Conservation (phyloP, 2,888 invertebrate species). For the Hirudinaria manillensis region DNA sequence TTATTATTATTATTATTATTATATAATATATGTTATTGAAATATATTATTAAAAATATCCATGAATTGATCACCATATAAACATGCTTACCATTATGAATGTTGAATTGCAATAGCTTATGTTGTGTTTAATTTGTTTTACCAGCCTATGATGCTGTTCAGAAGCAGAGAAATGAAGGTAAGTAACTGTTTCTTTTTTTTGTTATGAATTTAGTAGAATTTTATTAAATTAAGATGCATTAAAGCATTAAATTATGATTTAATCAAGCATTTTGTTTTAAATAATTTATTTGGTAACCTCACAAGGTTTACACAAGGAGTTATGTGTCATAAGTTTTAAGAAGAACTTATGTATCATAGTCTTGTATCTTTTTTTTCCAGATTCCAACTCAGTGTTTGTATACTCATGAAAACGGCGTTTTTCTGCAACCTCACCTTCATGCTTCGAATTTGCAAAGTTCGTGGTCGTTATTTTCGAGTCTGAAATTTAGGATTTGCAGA, state of each 20-base stretch:
- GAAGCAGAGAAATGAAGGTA: conserved; percentile 5
- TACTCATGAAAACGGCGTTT: background rate
- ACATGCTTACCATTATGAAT: background rate
- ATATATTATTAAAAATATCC: background rate
- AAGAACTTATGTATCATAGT: background rate
- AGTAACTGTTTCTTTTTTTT: background rate
- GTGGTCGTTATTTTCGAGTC: too few relatives aligned
- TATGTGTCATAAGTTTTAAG: too few relatives aligned
- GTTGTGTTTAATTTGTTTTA: background rate
- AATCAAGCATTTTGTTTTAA: too few relatives aligned
- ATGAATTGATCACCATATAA: background rate
- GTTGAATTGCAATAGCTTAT: background rate
- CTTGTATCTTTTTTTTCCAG: background rate
- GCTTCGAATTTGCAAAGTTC: too few relatives aligned
- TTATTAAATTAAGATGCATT: too few relatives aligned
- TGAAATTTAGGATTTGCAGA: too few relatives aligned
- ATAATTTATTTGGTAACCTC: background rate
- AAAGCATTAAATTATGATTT: too few relatives aligned
- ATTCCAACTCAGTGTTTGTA: conserved; percentile 3
- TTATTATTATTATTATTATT: background rate
- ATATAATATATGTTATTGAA: too few relatives aligned
- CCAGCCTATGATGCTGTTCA: background rate
- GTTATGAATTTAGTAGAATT: background rate
- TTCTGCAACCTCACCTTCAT: too few relatives aligned
- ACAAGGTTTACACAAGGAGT: background rate